Percentiles rank a stretch among this genome's conserved stretches.
These are phyloP conservation scores for Danio jaintianensis DNA, from an alignment of 2,797 vertebrate genomes.

Conservation along the genomic window DNA sequence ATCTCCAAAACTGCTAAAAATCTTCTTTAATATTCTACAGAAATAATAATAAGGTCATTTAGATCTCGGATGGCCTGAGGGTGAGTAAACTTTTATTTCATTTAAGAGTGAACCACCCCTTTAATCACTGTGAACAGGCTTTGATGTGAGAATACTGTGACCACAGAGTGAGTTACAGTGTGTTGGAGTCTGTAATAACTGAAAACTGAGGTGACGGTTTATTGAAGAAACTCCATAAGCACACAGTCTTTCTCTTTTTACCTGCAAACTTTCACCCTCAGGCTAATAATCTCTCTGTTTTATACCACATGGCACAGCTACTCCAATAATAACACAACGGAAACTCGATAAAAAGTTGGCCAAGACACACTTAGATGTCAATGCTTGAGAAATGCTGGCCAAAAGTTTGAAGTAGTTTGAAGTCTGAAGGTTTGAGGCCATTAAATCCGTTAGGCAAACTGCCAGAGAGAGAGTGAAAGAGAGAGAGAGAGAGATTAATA, in stretches of 20 bases:
- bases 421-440: not conserved
- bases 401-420: not conserved
- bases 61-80: no score
- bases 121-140: no score
- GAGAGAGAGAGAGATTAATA: no score
- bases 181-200: not conserved
- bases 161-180: not conserved
- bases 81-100: no score
- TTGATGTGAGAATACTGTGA: not conserved
- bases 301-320: conserved; percentile 9
- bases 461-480: no score
- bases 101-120: no score
- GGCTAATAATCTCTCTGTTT: conserved; percentile 16
- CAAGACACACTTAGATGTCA: not conserved
- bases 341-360: not conserved
- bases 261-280: conserved; percentile 2
- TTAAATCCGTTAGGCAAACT: not conserved
- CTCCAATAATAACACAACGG: not conserved
- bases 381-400: not conserved
- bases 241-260: conserved; percentile 3
- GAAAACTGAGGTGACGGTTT: not conserved
- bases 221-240: not conserved
- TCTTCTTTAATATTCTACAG: no score
- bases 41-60: no score
- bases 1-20: no score